Base-by-base conservation (phyloP, 1,140 invertebrate species). In the Euwallacea similis region DNA sequence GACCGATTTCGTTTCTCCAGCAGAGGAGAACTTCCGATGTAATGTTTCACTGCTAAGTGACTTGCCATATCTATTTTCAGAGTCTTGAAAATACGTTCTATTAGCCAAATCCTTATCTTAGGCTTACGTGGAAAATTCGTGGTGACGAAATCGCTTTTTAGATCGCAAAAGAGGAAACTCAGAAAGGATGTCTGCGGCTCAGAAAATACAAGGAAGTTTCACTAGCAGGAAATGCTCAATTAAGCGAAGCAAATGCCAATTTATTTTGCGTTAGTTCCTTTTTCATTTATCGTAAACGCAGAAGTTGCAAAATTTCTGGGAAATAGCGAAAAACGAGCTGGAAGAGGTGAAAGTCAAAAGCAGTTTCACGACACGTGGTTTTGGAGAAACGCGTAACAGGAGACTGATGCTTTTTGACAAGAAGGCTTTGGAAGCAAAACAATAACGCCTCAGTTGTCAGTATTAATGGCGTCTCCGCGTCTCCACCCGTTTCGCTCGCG, bases 121-220 rank as follows among this genome's bases (percentile, higher is more conserved):
- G 21, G 21, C 1, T 33, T 33, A 33, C 21, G 21, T 33, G 21
- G 21, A 33, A 33, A 33, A 33, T 33, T 33, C 21, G 1, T 33
- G 21, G 21, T 4, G 21, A 33, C 21, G 21, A 33, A 33, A 4
- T 4, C 21, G 21, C 21, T 4, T 4, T 33, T 33, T 33, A 33
- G 21, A 33, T 33, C 4, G 1, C 21, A 33, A 33, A 87, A 33
- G 77, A 81, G 6, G 81, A 83, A 68, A 81, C 87, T 13, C 84
- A 84, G 47, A 69, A 73, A 0, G 85, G 88, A 73, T 77, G 85
- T 46, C 84, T 86, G 69, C 77, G 82, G n/a, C 73, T 85, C 2
- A 86, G 85, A 71, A 78, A 77, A 7, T 79, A 84, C 50, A 64
- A 84, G 7, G 80, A 74, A 65, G 42, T 75, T 13, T 68, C 73